Base-by-base conservation (phyloP, 2,888 invertebrate species). In the Drosophila villosipedis region DNA sequence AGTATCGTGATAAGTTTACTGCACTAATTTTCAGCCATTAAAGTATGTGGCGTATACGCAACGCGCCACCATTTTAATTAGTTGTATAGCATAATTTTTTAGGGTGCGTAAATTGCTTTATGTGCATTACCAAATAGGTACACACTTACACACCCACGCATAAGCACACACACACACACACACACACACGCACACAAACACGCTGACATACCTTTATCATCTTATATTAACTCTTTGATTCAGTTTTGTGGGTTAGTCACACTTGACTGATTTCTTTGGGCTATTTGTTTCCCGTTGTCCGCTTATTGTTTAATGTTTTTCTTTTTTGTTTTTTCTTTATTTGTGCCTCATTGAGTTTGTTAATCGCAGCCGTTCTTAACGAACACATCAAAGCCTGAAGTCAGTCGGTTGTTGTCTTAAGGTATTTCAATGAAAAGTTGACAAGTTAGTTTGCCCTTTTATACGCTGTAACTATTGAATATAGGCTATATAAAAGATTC, bases 11-110 rank as follows among this genome's bases (percentile, higher is more conserved):
- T 70, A 75, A 83, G 75, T 86, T 84, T 73, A 89, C 73, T 86
- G 73, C 73, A 86, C 84, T 89, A 85, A 89, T 85, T 89, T 89
- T 68, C 47, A 84, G 73, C 80, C 69, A 89, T 82, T 84, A 83
- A 83, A 76, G 59, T 54, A 52, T 60, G 47, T 53, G 63, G 62
- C 82, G 58, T 75, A 75, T 78, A 78, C 78, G 68, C 63, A 73
- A 70, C 50, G 73, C 47, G 41, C 37, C 61, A 50, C 35, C n/a
- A 63, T 73, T 76, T 89, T 89, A 80, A 87, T 82, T 89, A 85
- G 80, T 78, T 71, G 54, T 58, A 25, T 58, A 65, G 52, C 68
- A 78, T 73, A 76, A 65, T 68, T 79, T 75, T 52, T 10, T 25
- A 31, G 57, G 60, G 54, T 61, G 65, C 50, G 60, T 50, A 71